phyloP scores from a whole-genome alignment of 2,797 vertebrate genomes.

The Hybognathus amarus region DNA sequence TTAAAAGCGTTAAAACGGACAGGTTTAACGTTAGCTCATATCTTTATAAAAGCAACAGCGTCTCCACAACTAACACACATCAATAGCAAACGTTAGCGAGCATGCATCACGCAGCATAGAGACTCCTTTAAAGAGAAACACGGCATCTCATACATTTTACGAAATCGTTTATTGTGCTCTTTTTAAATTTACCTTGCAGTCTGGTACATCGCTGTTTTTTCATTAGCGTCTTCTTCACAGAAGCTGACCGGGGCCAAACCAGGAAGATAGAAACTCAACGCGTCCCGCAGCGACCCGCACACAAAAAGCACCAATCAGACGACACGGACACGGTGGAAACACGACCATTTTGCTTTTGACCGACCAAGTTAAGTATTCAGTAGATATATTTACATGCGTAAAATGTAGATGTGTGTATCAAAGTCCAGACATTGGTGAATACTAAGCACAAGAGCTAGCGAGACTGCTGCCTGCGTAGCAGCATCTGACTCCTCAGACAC shows the following conservation, averaged over 20 bases:
- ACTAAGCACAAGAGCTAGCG: slow-evolving; percentile 27
- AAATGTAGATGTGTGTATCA: slow-evolving; percentile 25
- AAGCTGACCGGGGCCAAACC: slow-evolving; percentile 92
- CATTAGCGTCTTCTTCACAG: slow-evolving; percentile 73
- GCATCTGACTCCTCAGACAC: slow-evolving; percentile 63
- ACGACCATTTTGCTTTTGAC: slow-evolving; percentile 39
- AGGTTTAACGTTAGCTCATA: background rate
- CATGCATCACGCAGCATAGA: background rate
- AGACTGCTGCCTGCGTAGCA: slow-evolving; percentile 52
- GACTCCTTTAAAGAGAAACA: background rate
- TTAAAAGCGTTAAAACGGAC: background rate
- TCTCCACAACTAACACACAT: background rate
- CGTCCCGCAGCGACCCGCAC: slow-evolving; percentile 59
- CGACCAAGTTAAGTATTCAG: slow-evolving; percentile 9
- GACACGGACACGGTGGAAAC: slow-evolving; percentile 38
- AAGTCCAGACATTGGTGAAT: slow-evolving; percentile 30
- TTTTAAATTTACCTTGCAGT: slow-evolving; percentile 71
- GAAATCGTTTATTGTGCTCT: background rate
- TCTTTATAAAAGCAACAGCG: background rate
- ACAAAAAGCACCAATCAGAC: slow-evolving; percentile 33
- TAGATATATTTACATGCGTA: slow-evolving; percentile 17
- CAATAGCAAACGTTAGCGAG: background rate
- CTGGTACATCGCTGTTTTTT: slow-evolving; percentile 60
- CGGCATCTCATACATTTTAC: background rate
- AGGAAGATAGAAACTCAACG: slow-evolving; percentile 84